Evolutionary conservation across 2,797 vertebrate species (phyloP).

Genomic region (Platyrinchus mystaceus): DNA sequence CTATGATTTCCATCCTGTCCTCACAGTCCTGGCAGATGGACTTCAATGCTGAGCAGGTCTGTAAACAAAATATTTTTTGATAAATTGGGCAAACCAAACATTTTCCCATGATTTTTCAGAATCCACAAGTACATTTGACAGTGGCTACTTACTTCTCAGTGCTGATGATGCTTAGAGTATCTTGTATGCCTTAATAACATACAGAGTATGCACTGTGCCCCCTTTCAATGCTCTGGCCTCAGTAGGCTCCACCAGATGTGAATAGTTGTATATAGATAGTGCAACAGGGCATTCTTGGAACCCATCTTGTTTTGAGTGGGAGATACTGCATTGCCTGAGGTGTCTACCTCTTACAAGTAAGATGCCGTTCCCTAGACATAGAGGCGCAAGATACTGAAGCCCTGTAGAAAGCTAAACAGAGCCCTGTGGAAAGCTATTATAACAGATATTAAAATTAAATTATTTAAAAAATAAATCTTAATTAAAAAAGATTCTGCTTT

Average conservation of each 20-base stretch:
- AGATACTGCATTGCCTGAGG: neutral
- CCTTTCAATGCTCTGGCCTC: neutral
- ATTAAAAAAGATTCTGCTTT: neutral
- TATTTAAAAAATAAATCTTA: neutral
- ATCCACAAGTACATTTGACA: neutral
- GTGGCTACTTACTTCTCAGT: neutral
- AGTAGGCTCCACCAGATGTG: neutral
- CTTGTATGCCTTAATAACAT: accelerated
- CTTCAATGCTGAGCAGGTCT: neutral
- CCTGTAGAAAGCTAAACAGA: neutral
- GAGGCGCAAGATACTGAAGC: neutral
- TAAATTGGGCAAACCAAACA: neutral
- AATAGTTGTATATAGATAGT: neutral
- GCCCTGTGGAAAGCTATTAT: neutral
- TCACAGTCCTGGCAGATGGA: neutral
- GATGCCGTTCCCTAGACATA: neutral
- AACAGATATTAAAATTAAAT: neutral
- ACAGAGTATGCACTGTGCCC: accelerated
- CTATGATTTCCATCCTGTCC: neutral
- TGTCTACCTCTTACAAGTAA: neutral
- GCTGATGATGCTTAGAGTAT: neutral
- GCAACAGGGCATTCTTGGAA: neutral
- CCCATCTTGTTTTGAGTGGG: neutral
- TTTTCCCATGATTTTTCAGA: neutral
- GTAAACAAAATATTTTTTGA: neutral